These are phyloP conservation scores for Ostrea denselamellosa DNA, from an alignment of 1,140 invertebrate genomes.

Conservation along the genomic window DNA sequence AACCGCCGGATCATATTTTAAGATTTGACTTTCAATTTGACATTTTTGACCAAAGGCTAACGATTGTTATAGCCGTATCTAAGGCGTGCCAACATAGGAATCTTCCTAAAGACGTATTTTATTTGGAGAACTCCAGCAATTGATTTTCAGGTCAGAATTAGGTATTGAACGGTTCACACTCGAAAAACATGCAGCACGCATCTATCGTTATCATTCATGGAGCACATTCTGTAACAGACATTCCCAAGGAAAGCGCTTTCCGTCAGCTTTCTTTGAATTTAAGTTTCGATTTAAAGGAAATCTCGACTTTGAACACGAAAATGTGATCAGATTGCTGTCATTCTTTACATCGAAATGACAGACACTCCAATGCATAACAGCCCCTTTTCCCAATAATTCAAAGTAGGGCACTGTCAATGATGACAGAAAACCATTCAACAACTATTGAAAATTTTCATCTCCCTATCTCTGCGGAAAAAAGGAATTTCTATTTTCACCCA, in stretches of 20 bases:
- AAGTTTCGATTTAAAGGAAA: background rate
- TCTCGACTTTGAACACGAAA: background rate
- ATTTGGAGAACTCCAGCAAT: background rate
- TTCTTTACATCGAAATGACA: background rate
- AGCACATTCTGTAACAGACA: background rate
- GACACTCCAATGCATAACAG: background rate
- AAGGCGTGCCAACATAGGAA: background rate
- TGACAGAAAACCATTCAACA: conserved; percentile 14
- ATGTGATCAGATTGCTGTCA: background rate
- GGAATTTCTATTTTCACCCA: background rate
- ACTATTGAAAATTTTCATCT: background rate
- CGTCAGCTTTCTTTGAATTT: background rate
- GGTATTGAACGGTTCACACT: background rate
- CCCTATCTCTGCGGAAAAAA: background rate
- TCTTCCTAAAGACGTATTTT: background rate
- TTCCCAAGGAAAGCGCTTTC: background rate
- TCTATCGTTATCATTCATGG: background rate
- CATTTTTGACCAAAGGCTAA: conserved; percentile 5
- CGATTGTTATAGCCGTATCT: background rate
- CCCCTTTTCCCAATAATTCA: background rate
- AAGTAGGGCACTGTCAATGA: background rate
- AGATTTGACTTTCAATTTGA: conserved; percentile 27
- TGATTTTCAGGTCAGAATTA: conserved; percentile 22
- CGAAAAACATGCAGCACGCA: background rate
- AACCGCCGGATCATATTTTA: background rate